A percentile compares a stretch with the other conserved stretches of the same genome.
Conservation (phyloP, 2,797 vertebrate species). For the Delichon dasypus region DNA sequence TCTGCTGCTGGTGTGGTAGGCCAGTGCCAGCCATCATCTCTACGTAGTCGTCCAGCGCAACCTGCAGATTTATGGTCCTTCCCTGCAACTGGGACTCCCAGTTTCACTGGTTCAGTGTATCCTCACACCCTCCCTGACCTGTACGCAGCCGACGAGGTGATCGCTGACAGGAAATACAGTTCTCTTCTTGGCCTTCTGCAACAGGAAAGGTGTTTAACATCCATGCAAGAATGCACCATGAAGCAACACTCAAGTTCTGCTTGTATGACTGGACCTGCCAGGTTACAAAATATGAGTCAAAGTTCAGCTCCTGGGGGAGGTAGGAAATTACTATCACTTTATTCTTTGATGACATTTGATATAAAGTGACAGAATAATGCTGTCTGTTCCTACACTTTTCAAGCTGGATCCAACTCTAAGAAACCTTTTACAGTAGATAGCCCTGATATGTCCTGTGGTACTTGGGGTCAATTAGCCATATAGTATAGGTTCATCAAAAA, state of each 20-base stretch:
- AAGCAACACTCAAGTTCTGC: conserved; percentile 77
- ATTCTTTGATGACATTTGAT: not conserved
- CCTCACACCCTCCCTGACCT: conserved; percentile 45
- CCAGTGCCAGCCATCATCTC: conserved; percentile 57
- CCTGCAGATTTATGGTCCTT: conserved; percentile 78
- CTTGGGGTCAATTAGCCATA: not conserved
- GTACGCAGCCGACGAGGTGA: conserved; percentile 49
- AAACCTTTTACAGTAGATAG: not conserved
- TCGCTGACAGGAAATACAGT: conserved; percentile 80
- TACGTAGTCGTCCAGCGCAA: conserved; percentile 31
- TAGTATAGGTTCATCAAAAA: not conserved
- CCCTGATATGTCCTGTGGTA: not conserved
- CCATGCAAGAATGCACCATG: conserved; percentile 69
- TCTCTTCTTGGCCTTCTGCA: conserved; percentile 87
- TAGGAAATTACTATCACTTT: conserved; percentile 59
- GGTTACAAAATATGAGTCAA: conserved; percentile 77
- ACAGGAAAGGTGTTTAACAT: conserved; percentile 77
- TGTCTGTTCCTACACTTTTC: not conserved
- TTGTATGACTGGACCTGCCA: conserved; percentile 72
- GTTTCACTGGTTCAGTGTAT: conserved; percentile 34
- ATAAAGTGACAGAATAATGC: not conserved
- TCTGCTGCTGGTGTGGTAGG: not conserved
- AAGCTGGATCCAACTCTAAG: not conserved
- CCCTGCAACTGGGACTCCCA: conserved; percentile 56
- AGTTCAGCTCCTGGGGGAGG: conserved; percentile 75